Evolutionary conservation across 2,888 invertebrate species (phyloP).

Genomic region (Dicyrtomina minuta): DNA sequence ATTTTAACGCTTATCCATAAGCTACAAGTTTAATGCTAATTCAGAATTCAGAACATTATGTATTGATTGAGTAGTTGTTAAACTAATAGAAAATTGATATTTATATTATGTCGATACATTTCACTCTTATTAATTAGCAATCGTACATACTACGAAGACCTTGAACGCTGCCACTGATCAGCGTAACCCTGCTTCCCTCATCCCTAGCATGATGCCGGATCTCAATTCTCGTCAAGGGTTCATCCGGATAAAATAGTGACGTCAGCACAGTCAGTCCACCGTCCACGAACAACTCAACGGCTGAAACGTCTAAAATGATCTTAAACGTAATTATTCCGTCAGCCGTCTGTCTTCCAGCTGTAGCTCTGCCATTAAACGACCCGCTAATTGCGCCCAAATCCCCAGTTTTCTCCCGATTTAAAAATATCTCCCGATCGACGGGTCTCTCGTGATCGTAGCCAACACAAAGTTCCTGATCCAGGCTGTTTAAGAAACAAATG

Average conservation of each 20-base stretch:
- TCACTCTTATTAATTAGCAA: too few species aligned
- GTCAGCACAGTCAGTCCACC: constrained; percentile 45
- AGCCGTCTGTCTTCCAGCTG: constrained; percentile 27
- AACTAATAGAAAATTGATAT: too few species aligned
- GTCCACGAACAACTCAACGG: constrained; percentile 48
- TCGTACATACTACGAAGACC: constrained; percentile 28
- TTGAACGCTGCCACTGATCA: not conserved
- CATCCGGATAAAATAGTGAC: constrained; percentile 40
- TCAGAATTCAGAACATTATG: too few species aligned
- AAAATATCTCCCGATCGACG: constrained; percentile 11
- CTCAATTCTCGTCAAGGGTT: constrained; percentile 30
- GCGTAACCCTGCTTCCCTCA: not conserved
- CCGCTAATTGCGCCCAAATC: constrained; percentile 33
- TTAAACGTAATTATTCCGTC: constrained; percentile 27
- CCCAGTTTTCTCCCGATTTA: too few species aligned
- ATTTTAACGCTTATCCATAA: too few species aligned
- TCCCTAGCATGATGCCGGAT: constrained; percentile 30
- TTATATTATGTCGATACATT: too few species aligned
- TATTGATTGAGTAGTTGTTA: too few species aligned
- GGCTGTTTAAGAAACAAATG: too few species aligned
- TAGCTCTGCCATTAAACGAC: constrained; percentile 22
- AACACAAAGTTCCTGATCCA: too few species aligned
- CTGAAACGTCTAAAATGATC: too few species aligned
- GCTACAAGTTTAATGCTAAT: too few species aligned
- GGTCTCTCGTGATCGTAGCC: constrained; percentile 31